Evolutionary conservation across 2,797 vertebrate species (phyloP).

Genomic region (Kryptolebias ocellatus): DNA sequence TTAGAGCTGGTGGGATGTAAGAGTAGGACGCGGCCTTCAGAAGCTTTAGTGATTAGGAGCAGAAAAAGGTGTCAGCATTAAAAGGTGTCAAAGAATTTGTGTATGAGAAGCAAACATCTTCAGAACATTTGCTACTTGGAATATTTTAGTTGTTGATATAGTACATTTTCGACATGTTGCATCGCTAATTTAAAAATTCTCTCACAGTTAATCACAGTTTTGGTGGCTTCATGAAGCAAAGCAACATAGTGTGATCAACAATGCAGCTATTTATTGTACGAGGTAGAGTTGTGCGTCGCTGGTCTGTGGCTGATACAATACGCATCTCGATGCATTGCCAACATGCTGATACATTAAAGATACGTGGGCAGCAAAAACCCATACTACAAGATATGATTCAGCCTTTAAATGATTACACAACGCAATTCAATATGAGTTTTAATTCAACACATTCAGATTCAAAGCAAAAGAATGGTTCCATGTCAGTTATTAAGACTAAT

Average conservation of each 20-base stretch:
- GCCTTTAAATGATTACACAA: no score
- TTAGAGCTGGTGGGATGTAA: conserved; percentile 41
- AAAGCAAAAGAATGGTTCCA: no score
- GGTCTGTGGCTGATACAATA: no score
- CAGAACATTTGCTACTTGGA: conserved; percentile 16
- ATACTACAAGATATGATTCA: no score
- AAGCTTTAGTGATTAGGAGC: conserved; percentile 35
- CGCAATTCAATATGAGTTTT: no score
- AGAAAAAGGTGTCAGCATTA: conserved; percentile 37
- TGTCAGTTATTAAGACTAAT: no score
- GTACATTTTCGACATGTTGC: conserved; percentile 17
- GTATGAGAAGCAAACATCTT: conserved; percentile 41
- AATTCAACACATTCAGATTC: no score
- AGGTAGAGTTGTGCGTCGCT: no score
- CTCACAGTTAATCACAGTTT: no score
- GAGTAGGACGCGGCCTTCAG: conserved; percentile 26
- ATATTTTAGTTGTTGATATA: conserved; percentile 21
- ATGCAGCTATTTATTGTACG: neutral
- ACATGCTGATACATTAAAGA: no score
- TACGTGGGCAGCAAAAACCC: no score
- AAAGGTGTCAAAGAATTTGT: conserved; percentile 39
- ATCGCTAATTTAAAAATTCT: neutral
- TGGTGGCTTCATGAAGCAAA: neutral
- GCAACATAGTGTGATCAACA: conserved; percentile 7
- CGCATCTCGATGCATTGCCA: no score